A percentile compares a stretch with the other conserved stretches of the same genome.
These are phyloP conservation scores for Mystacides longicornis DNA, from an alignment of 2,888 invertebrate species.

Conservation along the genomic window DNA sequence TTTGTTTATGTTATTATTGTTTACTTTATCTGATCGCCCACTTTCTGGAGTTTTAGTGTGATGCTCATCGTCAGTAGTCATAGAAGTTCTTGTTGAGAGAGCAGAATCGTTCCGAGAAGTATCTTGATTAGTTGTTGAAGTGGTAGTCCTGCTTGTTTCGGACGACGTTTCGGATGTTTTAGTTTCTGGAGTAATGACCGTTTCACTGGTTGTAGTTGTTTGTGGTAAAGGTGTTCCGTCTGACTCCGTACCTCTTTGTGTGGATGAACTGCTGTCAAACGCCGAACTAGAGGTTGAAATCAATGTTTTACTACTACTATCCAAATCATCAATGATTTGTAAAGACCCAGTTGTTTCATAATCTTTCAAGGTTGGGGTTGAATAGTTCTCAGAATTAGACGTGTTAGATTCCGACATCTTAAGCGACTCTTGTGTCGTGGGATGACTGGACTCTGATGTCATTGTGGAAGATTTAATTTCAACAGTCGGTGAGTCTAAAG, in stretches of 20 bases:
- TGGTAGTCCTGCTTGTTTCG: slow-evolving; percentile 4
- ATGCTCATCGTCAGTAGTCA: slow-evolving; percentile 27
- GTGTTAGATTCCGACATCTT: not conserved
- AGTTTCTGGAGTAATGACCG: slow-evolving; percentile 15
- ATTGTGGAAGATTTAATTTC: slow-evolving; percentile 22
- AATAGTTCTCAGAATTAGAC: slow-evolving; percentile 9
- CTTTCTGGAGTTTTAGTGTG: not conserved
- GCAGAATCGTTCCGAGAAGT: slow-evolving; percentile 34
- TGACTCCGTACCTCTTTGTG: not conserved
- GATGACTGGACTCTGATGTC: slow-evolving; percentile 12
- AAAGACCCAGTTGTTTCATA: slow-evolving; percentile 5
- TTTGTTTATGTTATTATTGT: slow-evolving; percentile 29
- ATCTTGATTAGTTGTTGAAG: slow-evolving; percentile 23
- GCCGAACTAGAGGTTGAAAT: not conserved
- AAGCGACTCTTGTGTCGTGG: slow-evolving; percentile 11
- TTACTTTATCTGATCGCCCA: not conserved
- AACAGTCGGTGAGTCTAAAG: slow-evolving; percentile 20
- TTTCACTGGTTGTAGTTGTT: slow-evolving; percentile 5
- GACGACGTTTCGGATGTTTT: slow-evolving; percentile 19
- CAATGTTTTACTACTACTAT: not conserved
- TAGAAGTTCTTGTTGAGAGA: slow-evolving; percentile 33
- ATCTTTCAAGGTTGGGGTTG: not conserved
- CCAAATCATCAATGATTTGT: not conserved
- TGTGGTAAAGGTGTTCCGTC: slow-evolving; percentile 9
- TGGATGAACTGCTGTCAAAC: not conserved